Evolutionary conservation across 2,888 invertebrate species (phyloP).

Genomic region (Tachina lurida): DNA sequence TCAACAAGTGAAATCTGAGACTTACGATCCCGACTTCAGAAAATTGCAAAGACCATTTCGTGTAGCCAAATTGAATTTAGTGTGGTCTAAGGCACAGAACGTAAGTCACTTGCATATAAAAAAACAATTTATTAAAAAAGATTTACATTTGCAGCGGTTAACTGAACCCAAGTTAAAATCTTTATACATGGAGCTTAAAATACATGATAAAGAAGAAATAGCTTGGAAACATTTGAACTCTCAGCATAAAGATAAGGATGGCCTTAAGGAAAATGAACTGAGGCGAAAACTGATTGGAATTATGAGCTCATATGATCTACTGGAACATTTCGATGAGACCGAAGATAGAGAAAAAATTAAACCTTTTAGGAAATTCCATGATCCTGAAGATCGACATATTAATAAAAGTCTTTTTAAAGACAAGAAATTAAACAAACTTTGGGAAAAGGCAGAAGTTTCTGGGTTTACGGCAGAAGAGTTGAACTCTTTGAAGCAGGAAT

Average conservation of each 20-base stretch:
- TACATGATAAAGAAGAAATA: conserved; percentile 96
- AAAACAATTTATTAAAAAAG: neutral
- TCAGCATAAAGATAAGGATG: conserved; percentile 94
- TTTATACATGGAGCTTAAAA: conserved; percentile 92
- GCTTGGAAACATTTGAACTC: conserved; percentile 91
- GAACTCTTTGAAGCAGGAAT: conserved; percentile 92
- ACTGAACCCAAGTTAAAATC: conserved; percentile 93
- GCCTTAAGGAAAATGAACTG: conserved; percentile 91
- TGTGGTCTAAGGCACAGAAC: conserved; percentile 95
- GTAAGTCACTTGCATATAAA: conserved; percentile 84
- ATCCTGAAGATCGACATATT: conserved; percentile 85
- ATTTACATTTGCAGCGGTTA: conserved; percentile 84
- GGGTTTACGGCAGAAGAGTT: conserved; percentile 95
- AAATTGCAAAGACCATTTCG: conserved; percentile 92
- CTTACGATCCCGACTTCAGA: conserved; percentile 85
- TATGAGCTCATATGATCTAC: conserved; percentile 90
- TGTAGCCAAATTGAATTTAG: conserved; percentile 93
- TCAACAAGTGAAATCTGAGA: conserved; percentile 82
- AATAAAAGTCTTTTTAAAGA: conserved; percentile 93
- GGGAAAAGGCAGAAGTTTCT: conserved; percentile 93
- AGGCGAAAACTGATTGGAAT: conserved; percentile 91
- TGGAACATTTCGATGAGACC: conserved; percentile 90
- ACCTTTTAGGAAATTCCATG: conserved; percentile 81
- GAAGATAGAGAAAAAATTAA: conserved; percentile 84
- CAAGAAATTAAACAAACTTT: conserved; percentile 93